phyloP scores from a whole-genome alignment of 2,113 vertebrate species.

The Leptosomus discolor region DNA sequence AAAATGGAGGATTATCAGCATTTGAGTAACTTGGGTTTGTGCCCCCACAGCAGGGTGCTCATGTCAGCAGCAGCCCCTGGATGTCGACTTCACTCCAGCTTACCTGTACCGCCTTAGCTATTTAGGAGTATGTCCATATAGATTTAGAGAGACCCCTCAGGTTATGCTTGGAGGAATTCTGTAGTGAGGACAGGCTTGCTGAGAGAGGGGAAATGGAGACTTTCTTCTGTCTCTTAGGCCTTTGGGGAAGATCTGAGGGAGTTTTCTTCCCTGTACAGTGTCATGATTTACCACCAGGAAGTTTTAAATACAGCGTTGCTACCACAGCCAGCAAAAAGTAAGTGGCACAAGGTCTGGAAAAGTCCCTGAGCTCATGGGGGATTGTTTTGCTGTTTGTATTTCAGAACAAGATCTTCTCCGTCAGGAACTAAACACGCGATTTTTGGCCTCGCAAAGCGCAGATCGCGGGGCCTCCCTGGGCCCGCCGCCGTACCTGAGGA shows the following conservation, averaged over 20 bases:
- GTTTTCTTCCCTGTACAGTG: background rate
- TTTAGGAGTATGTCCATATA: background rate
- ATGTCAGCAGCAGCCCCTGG: background rate
- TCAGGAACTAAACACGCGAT: slow-evolving; percentile 96
- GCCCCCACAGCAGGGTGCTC: background rate
- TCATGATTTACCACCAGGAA: background rate
- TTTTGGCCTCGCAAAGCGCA: slow-evolving; percentile 94
- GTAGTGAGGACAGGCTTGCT: background rate
- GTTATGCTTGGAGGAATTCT: background rate
- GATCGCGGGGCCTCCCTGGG: slow-evolving; percentile 95
- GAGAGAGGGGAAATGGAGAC: background rate
- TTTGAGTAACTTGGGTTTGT: background rate
- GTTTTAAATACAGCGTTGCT: background rate
- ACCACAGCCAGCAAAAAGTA: background rate
- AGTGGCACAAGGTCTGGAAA: background rate
- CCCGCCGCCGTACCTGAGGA: slow-evolving; percentile 95
- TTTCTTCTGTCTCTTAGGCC: background rate
- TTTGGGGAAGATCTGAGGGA: background rate
- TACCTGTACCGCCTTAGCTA: accelerated
- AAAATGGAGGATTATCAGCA: background rate
- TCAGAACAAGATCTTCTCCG: slow-evolving; percentile 96
- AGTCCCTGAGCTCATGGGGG: background rate
- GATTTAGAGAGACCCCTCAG: background rate
- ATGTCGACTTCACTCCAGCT: background rate
- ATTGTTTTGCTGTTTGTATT: slow-evolving; percentile 34